These are phyloP conservation scores for Peribatodes rhomboidaria DNA, from an alignment of 2,888 invertebrate genomes.

Conservation along the genomic window DNA sequence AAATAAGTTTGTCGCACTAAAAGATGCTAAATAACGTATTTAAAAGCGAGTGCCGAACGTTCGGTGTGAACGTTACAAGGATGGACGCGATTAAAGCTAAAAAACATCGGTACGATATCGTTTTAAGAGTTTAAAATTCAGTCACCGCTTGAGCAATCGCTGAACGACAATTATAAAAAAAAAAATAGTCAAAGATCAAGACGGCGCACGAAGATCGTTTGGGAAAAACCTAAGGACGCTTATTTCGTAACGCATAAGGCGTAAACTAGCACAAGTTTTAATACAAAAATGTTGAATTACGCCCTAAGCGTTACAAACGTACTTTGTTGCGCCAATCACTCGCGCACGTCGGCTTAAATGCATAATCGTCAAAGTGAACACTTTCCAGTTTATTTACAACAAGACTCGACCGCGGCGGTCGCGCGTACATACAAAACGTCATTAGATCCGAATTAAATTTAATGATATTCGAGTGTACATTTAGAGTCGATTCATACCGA, in stretches of 20 bases:
- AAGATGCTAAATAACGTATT: slow-evolving; percentile 64
- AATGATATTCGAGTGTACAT: slow-evolving; percentile 85
- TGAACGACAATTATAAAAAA: slow-evolving; percentile 61
- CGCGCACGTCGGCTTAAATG: slow-evolving; percentile 84
- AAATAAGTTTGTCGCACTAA: slow-evolving; percentile 38
- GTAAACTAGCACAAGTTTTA: slow-evolving; percentile 11
- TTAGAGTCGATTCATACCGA: slow-evolving; percentile 37
- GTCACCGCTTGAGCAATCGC: slow-evolving; percentile 81
- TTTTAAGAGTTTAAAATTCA: slow-evolving; percentile 63
- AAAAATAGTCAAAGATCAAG: slow-evolving; percentile 48
- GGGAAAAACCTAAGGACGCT: slow-evolving; percentile 46
- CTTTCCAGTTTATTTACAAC: slow-evolving; percentile 82
- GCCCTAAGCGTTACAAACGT: slow-evolving; percentile 4
- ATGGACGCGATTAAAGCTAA: slow-evolving; percentile 55
- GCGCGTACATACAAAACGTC: slow-evolving; percentile 65
- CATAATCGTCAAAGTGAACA: slow-evolving; percentile 83
- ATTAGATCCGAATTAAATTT: slow-evolving; percentile 72
- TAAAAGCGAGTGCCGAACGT: slow-evolving; percentile 54
- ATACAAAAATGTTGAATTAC: slow-evolving; percentile 10
- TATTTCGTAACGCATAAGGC: slow-evolving; percentile 7
- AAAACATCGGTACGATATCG: slow-evolving; percentile 49
- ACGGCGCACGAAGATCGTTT: slow-evolving; percentile 48
- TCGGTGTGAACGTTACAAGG: slow-evolving; percentile 35
- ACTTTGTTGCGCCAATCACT: slow-evolving; percentile 63
- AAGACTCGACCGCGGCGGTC: slow-evolving; percentile 65